Percentiles rank a stretch among this genome's conserved stretches.
phyloP scores from a whole-genome alignment of 1,140 invertebrate genomes.

The Paracyclopina nana region DNA sequence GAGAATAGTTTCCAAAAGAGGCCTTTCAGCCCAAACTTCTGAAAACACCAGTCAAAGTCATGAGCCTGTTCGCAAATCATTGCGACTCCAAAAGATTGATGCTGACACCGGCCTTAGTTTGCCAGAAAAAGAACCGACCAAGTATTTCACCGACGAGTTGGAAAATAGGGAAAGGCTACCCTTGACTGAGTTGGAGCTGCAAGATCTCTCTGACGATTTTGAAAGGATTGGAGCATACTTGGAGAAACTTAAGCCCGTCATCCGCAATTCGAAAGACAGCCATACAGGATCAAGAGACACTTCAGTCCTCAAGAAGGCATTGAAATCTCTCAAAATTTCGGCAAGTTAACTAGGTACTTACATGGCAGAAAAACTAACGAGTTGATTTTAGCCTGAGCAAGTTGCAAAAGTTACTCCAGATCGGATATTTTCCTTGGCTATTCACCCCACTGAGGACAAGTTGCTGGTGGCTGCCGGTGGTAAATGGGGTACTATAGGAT shows the following conservation, averaged over 20 bases:
- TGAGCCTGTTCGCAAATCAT: not conserved
- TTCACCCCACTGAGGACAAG: slow-evolving; percentile 1
- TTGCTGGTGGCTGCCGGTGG: not conserved
- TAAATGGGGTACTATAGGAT: not conserved
- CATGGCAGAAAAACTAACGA: no score
- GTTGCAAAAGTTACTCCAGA: not conserved
- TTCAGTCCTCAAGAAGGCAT: no score
- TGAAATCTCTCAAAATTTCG: no score
- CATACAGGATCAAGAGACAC: no score
- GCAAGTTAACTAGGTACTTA: no score
- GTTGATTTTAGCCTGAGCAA: not conserved
- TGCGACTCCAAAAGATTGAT: not conserved
- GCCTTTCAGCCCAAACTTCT: not conserved
- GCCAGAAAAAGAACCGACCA: not conserved
- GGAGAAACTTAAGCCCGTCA: not conserved
- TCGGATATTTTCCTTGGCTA: not conserved
- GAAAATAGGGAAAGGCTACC: not conserved
- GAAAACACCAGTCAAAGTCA: not conserved
- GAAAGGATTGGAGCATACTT: not conserved
- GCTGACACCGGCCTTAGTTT: not conserved
- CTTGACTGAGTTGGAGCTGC: no score
- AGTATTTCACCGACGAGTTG: not conserved
- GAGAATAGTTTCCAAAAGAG: not conserved
- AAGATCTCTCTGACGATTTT: not conserved
- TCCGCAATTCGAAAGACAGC: no score